Base-by-base conservation (phyloP, 1,140 invertebrate species). In the Drusus annulatus region DNA sequence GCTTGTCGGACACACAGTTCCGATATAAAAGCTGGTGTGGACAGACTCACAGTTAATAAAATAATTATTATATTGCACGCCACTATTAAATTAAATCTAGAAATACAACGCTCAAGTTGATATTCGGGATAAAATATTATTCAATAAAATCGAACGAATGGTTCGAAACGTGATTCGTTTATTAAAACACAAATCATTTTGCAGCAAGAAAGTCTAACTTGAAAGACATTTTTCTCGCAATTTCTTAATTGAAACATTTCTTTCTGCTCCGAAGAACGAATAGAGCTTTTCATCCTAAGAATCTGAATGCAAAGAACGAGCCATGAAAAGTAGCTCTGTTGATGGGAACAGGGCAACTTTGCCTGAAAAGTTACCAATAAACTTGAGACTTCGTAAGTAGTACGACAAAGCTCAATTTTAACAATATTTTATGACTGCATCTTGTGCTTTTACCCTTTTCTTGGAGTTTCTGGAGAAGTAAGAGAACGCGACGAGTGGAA, bases 241-340 rank as follows among this genome's bases (percentile, higher is more conserved):
- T 45, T 77, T 77, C 62, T 77, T 77, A 77, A 77, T 77, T 77
- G 76, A 77, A 77, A 77, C 76, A 68, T 77, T 77, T 51, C 76
- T 65, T 68, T 77, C 10, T 31, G 28, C 58, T 16, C 13, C 36
- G 36, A 45, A 45, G 36, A 45, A 65, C 31, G 56, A 77, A 65
- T 62, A 52, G 31, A 62, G 74, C 28, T 36, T 31, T 76, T 62
- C 25, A 76, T 45, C 25, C 56, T 31, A 16, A 25, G 76, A 51
- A 15, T 23, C 17, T 77, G 60, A 77, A 77, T 77, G 50, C 16
- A n/a, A 19, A 45, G 62, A 68, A 58, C 58, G 58, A 65, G 50
- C 54, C 45, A 68, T 65, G 23, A 77, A 71, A 71, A 71, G 23
- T 45, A 65, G 50, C 60, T 60, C 50, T 52, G 21, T 19, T 45